These are phyloP conservation scores for Aplodontia rufa DNA, from an alignment of 2,113 vertebrate species.

Conservation along the genomic window DNA sequence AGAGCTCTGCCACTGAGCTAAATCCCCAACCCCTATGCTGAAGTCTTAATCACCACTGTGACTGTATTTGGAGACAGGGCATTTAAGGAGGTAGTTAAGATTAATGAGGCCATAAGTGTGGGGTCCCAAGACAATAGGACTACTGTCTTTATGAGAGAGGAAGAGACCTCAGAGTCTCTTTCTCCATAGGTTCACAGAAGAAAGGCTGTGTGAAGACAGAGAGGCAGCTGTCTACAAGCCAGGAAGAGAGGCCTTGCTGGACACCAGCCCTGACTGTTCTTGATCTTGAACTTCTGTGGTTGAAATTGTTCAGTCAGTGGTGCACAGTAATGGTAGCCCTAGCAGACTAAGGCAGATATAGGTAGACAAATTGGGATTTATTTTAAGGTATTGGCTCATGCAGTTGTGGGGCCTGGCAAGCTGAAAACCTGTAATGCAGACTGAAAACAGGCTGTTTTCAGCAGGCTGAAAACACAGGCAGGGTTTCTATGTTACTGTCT, in stretches of 20 bases:
- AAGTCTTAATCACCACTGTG: neutral
- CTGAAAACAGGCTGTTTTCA: too few species aligned
- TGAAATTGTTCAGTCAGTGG: too few species aligned
- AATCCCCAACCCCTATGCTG: too few species aligned
- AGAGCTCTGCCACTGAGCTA: too few species aligned
- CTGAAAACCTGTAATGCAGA: neutral
- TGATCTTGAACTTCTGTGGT: too few species aligned
- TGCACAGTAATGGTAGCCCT: neutral
- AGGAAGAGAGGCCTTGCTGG: neutral
- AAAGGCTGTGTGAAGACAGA: neutral
- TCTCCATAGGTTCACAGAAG: neutral
- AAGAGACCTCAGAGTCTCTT: neutral
- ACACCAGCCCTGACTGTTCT: neutral
- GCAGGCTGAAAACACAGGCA: too few species aligned
- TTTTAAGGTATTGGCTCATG: neutral
- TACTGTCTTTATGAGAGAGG: neutral
- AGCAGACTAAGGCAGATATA: too few species aligned
- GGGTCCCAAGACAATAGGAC: neutral
- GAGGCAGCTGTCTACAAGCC: neutral
- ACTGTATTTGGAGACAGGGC: neutral
- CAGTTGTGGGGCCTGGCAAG: neutral
- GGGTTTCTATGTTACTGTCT: neutral
- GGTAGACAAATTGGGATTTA: neutral
- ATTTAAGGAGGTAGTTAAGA: neutral
- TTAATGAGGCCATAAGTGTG: too few species aligned